Evolutionary conservation across 1,140 invertebrate genomes (phyloP).

Genomic region (Pachyrhynchus sulphureomaculatus): DNA sequence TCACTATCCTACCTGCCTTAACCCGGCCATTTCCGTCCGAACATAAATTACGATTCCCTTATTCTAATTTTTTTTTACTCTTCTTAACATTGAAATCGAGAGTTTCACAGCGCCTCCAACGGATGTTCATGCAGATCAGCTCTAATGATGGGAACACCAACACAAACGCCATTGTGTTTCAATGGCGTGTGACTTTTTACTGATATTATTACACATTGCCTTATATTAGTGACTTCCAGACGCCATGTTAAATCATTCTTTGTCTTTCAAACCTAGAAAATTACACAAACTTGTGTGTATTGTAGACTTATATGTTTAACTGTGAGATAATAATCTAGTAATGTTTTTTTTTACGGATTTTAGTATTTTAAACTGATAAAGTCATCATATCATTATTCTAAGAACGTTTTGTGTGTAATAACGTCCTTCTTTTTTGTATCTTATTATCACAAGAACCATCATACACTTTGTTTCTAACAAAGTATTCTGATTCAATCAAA

Average conservation of each 20-base stretch:
- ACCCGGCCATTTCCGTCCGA: neutral
- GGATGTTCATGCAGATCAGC: constrained; percentile 32
- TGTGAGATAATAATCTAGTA: no score
- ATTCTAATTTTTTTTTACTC: constrained; percentile 13
- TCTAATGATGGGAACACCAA: constrained; percentile 30
- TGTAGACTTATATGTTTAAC: no score
- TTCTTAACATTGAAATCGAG: constrained; percentile 27
- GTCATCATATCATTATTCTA: no score
- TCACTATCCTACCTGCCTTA: constrained; percentile 1
- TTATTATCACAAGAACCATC: no score
- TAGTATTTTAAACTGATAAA: no score
- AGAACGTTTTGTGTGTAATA: no score
- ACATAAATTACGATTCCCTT: constrained; percentile 17
- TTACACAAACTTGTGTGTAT: no score
- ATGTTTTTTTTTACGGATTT: no score
- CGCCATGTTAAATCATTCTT: constrained; percentile 11
- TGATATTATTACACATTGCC: constrained; percentile 34
- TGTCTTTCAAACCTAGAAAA: neutral
- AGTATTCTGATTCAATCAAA: no score
- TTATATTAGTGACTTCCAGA: constrained; percentile 29
- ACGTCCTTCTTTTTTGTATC: no score
- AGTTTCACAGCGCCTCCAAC: constrained; percentile 29
- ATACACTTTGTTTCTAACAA: no score
- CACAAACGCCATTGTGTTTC: constrained; percentile 26
- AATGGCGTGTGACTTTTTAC: constrained; percentile 31